Evolutionary conservation across 2,797 vertebrate genomes (phyloP).

Genomic region (Lagorchestes hirsutus): DNA sequence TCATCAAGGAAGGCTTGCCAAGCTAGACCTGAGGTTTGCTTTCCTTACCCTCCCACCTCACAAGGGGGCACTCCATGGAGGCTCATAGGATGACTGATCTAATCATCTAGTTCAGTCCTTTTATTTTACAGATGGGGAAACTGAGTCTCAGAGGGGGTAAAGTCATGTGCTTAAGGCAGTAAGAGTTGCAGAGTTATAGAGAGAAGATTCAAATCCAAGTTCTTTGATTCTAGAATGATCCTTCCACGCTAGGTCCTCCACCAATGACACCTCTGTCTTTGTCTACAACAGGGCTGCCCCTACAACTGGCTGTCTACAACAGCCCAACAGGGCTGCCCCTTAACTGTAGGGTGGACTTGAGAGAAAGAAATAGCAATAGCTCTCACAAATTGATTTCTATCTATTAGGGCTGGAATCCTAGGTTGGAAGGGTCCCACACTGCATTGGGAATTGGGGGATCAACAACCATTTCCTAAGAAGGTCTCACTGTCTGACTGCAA

Average conservation of each 20-base stretch:
- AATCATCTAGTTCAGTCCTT: background rate
- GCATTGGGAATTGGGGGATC: background rate
- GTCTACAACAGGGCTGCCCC: background rate
- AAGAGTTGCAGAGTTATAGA: background rate
- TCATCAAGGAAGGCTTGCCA: background rate
- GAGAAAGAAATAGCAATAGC: background rate
- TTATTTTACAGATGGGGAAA: background rate
- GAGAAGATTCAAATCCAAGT: background rate
- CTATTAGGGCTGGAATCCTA: background rate
- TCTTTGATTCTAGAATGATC: background rate
- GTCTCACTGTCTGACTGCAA: background rate
- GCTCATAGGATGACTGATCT: background rate
- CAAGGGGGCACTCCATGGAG: background rate
- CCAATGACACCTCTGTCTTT: background rate
- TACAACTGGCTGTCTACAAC: too few species aligned
- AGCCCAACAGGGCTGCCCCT: background rate
- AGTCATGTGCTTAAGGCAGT: background rate
- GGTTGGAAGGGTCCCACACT: background rate
- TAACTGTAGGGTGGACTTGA: background rate
- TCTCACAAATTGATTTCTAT: background rate
- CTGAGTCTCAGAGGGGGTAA: background rate
- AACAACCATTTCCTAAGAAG: background rate
- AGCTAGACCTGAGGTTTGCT: background rate
- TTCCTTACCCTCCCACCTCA: background rate
- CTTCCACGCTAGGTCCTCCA: background rate